Evolutionary conservation across 2,888 invertebrate genomes (phyloP).

Genomic region (Aphrophora alni): DNA sequence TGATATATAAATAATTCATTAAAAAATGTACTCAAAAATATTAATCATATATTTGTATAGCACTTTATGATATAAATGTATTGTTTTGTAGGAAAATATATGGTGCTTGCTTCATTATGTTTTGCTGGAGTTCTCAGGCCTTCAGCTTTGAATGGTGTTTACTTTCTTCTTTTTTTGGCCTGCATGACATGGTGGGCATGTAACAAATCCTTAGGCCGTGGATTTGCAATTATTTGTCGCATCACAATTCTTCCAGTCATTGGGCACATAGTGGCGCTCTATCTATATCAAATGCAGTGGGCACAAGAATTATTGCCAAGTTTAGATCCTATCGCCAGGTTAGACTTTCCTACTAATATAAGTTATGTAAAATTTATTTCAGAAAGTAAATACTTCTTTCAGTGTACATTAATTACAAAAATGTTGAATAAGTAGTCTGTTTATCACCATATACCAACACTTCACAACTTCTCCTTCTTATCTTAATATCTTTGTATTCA

Average conservation of each 20-base stretch:
- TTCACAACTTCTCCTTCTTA: too few species aligned
- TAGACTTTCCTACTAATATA: slow-evolving; percentile 52
- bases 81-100: slow-evolving; percentile 66
- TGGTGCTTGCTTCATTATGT: slow-evolving; percentile 70
- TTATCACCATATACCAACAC: too few species aligned
- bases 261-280: slow-evolving; percentile 73
- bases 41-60: too few species aligned
- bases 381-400: too few species aligned
- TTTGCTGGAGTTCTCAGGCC: slow-evolving; percentile 80
- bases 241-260: slow-evolving; percentile 77
- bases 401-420: too few species aligned
- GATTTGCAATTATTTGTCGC: slow-evolving; percentile 77
- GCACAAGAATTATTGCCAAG: slow-evolving; percentile 74
- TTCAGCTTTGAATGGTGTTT: slow-evolving; percentile 81
- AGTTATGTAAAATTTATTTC: too few species aligned
- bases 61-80: too few species aligned
- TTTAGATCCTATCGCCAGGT: slow-evolving; percentile 78
- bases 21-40: too few species aligned
- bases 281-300: slow-evolving; percentile 86
- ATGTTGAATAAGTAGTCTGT: too few species aligned
- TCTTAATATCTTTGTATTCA: too few species aligned
- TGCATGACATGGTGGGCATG: slow-evolving; percentile 89
- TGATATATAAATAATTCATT: too few species aligned
- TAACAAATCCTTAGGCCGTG: slow-evolving; percentile 74
- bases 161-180: slow-evolving; percentile 85